These are phyloP conservation scores for Hipposideros larvatus DNA, from an alignment of 2,797 vertebrate species.

Conservation along the genomic window DNA sequence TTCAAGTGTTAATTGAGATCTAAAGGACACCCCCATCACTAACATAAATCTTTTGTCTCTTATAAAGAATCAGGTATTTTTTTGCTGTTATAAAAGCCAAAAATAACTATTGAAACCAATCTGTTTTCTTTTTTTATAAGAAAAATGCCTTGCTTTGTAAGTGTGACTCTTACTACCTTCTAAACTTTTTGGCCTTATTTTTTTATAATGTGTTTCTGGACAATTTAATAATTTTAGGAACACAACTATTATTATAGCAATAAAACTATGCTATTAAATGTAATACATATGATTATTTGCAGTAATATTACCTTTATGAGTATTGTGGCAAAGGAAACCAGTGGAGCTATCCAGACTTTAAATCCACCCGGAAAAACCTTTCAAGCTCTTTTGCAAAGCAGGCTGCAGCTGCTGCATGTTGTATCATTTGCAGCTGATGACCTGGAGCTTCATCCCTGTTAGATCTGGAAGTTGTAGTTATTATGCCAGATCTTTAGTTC, in stretches of 20 bases:
- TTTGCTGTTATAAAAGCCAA: background rate
- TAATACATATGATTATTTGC: background rate
- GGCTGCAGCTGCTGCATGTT: background rate
- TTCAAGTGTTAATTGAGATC: background rate
- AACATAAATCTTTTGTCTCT: background rate
- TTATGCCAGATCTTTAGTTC: background rate
- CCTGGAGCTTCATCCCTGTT: background rate
- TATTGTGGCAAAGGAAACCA: background rate
- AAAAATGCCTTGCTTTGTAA: background rate
- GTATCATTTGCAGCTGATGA: background rate
- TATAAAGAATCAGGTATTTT: background rate
- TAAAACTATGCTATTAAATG: background rate
- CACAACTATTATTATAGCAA: background rate
- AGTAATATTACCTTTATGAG: background rate
- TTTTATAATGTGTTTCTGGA: constrained; percentile 7
- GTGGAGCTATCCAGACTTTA: background rate
- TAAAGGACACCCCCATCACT: background rate
- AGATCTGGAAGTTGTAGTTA: background rate
- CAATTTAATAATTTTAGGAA: background rate
- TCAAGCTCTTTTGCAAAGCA: background rate
- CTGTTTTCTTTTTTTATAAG: background rate
- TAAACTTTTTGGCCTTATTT: background rate
- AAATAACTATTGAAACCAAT: background rate
- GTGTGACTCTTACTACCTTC: background rate
- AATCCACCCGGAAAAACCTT: background rate